These are phyloP conservation scores for Hylaeus anthracinus DNA, from an alignment of 1,140 invertebrate genomes.

Conservation along the genomic window DNA sequence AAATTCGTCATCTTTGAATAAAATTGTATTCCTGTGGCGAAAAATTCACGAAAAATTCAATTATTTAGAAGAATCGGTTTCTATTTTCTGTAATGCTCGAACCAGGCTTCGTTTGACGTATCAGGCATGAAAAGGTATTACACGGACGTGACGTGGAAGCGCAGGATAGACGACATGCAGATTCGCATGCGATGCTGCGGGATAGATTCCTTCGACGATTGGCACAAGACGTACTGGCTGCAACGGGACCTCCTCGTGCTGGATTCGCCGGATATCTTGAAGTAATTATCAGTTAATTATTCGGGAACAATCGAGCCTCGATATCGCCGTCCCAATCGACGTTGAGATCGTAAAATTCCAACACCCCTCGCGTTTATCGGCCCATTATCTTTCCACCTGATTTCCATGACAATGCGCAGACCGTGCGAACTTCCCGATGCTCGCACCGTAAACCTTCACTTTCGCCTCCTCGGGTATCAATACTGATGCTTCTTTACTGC, in stretches of 20 bases:
- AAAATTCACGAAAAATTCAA: too few species aligned
- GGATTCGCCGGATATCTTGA: slow-evolving; percentile 65
- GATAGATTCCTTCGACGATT: slow-evolving; percentile 71
- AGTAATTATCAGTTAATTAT: slow-evolving; percentile 67
- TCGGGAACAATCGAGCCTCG: slow-evolving; percentile 4
- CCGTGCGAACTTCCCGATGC: neutral
- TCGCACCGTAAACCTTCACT: neutral
- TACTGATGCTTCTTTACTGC: too few species aligned
- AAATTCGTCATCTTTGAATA: too few species aligned
- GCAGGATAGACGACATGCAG: slow-evolving; percentile 73
- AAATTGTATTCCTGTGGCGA: too few species aligned
- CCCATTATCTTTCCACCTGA: slow-evolving; percentile 10
- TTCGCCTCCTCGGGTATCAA: neutral
- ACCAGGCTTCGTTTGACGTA: neutral
- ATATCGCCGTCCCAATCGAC: neutral
- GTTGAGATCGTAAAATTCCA: neutral
- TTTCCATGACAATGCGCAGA: neutral
- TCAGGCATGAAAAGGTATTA: slow-evolving; percentile 74
- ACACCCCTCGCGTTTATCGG: neutral
- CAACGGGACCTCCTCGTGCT: slow-evolving; percentile 68
- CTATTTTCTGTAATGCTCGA: too few species aligned
- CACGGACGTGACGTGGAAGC: slow-evolving; percentile 72
- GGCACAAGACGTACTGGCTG: slow-evolving; percentile 73
- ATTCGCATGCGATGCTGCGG: slow-evolving; percentile 73
- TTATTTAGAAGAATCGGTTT: too few species aligned